Evolutionary conservation across 2,797 vertebrate genomes (phyloP).

Genomic region (Myiothlypis coronata): DNA sequence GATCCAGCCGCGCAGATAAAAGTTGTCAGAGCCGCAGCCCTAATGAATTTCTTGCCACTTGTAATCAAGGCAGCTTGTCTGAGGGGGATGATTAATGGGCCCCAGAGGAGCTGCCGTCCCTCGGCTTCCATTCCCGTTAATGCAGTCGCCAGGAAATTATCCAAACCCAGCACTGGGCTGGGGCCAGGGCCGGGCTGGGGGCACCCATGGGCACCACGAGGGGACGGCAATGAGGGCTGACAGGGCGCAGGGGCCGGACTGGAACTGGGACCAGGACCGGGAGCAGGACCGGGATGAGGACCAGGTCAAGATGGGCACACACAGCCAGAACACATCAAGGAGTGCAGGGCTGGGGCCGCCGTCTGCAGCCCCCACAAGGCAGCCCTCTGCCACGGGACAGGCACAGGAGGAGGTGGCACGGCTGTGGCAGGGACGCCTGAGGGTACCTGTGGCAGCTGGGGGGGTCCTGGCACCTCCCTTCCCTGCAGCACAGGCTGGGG

Average conservation of each 20-base stretch:
- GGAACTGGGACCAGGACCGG: background rate
- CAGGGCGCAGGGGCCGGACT: accelerated
- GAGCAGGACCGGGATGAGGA: accelerated
- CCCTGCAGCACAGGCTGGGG: background rate
- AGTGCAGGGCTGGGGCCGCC: background rate
- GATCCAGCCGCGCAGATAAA: constrained; percentile 94
- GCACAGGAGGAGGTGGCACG: background rate
- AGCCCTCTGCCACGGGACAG: background rate
- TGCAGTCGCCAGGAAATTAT: constrained; percentile 64
- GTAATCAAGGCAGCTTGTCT: constrained; percentile 98
- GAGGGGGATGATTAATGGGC: constrained; percentile 95
- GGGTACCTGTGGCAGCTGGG: background rate
- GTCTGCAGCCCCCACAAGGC: background rate
- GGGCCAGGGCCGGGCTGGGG: background rate
- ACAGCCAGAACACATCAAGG: accelerated
- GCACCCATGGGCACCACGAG: background rate
- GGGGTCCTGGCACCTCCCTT: background rate
- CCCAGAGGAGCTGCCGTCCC: constrained; percentile 94
- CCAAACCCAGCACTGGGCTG: background rate
- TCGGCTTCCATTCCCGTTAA: constrained; percentile 79
- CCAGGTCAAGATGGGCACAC: accelerated
- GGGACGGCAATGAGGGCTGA: accelerated
- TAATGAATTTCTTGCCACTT: constrained; percentile 99
- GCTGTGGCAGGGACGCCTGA: too few relatives aligned
- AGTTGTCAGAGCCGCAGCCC: constrained; percentile 93